phyloP scores from a whole-genome alignment of 2,888 invertebrate genomes.

The Notodonta dromedarius region DNA sequence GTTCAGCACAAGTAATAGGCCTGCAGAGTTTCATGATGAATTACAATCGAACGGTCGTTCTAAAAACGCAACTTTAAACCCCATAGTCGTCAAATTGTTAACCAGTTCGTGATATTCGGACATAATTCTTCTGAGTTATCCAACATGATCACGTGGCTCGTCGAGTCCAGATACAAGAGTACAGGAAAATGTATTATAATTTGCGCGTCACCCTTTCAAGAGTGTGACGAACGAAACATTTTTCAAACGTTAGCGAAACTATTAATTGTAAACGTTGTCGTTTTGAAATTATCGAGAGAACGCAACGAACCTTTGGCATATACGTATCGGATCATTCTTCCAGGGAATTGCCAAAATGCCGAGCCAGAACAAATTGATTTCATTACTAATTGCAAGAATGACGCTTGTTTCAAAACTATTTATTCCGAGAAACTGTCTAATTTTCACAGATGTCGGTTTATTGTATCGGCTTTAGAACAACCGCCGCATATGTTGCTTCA shows the following conservation, averaged over 20 bases:
- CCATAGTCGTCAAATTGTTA: constrained; percentile 26
- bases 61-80: constrained; percentile 47
- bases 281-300: constrained; percentile 39
- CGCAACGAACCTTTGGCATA: constrained; percentile 36
- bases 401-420: constrained; percentile 44
- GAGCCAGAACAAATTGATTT: constrained; percentile 45
- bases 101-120: constrained; percentile 58
- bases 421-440: constrained; percentile 53
- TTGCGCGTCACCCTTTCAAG: constrained; percentile 27
- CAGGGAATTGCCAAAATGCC: constrained; percentile 48
- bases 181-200: constrained; percentile 47
- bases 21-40: constrained; percentile 50
- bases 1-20: constrained; percentile 39
- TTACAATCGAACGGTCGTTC: constrained; percentile 47
- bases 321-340: constrained; percentile 45
- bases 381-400: constrained; percentile 34
- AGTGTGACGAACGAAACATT: constrained; percentile 51
- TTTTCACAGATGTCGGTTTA: constrained; percentile 51
- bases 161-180: constrained; percentile 47
- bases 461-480: constrained; percentile 60
- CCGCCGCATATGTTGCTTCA: constrained; percentile 61
- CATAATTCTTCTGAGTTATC: constrained; percentile 44
- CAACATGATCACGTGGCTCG: constrained; percentile 45
- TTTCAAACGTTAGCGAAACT: constrained; percentile 45
- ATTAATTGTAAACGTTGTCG: constrained; percentile 50